Evolutionary conservation across 2,797 vertebrate species (phyloP).

Genomic region (Centroberyx gerrardi): DNA sequence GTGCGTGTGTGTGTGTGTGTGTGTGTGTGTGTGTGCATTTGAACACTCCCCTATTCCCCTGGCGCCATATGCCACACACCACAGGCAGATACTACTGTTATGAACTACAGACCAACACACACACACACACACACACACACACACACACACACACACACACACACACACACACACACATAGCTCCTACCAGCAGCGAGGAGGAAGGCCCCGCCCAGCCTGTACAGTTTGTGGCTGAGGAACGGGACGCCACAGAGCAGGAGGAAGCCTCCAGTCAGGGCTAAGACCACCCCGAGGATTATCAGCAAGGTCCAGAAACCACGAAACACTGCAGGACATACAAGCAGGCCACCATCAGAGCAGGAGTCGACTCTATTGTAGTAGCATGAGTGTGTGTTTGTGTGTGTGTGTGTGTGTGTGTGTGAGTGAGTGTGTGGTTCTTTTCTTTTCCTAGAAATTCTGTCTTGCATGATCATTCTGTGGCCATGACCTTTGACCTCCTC

Average conservation of each 20-base stretch:
- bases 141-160: slow-evolving; percentile 21
- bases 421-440: too few species aligned
- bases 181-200: slow-evolving; percentile 88
- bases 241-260: slow-evolving; percentile 90
- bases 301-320: slow-evolving; percentile 92
- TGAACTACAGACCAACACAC: neutral
- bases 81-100: neutral
- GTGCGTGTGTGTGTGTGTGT: slow-evolving; percentile 15
- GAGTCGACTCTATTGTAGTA: neutral
- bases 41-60: slow-evolving; percentile 17
- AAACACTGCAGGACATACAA: slow-evolving; percentile 83
- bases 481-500: too few species aligned
- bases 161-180: neutral
- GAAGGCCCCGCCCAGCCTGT: slow-evolving; percentile 88
- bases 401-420: neutral
- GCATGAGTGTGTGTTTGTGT: too few species aligned
- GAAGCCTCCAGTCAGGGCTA: slow-evolving; percentile 85
- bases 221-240: slow-evolving; percentile 86
- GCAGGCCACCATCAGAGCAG: slow-evolving; percentile 9
- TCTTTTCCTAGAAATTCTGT: too few species aligned
- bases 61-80: slow-evolving; percentile 6
- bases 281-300: slow-evolving; percentile 84
- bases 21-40: slow-evolving; percentile 11
- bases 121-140: slow-evolving; percentile 27
- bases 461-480: too few species aligned